Evolutionary conservation across 1,140 invertebrate genomes (phyloP), one percentile per base, ranked within the genome.

Genomic region (Drosophila aff.): DNA sequence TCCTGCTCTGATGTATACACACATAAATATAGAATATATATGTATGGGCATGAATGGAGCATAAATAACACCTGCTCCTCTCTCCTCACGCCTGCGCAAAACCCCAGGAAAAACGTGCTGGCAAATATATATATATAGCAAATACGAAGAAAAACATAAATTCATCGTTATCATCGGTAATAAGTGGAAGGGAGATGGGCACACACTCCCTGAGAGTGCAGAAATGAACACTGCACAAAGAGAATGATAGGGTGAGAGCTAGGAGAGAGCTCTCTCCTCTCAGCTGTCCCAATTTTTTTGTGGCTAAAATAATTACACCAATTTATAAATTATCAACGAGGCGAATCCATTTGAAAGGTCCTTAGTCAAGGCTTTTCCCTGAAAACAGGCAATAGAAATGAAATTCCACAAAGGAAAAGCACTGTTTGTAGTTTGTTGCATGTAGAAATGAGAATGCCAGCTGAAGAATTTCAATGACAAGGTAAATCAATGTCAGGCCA

Each of bases 311-410:
- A 87, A 87, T 87, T 89, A 87, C 76, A 66, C 52, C 76, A 67
- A 83, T 83, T 89, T 89, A 87, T 87, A 89, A 87, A 89, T 87
- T 80, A 84, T 87, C 81, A 73, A 81, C 72, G 66, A 84, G 67
- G 74, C 81, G 53, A 67, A 87, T 58, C 69, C 80, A 68, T 79
- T 87, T 82, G 59, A 76, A 82, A 80, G 76, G 83, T 68, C 76
- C 82, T 86, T 86, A 33, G 67, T 77, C 82, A 81, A 86, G 82
- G 82, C 43, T 75, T 33, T 33, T 13, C 36, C 49, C 16, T 13
- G 28, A 23, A 43, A 64, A 55, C 36, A 57, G 59, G 28, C 63
- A 66, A 63, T 66, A 62, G 40, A 23, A 66, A 23, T 26, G 40
- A 36, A 66, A 44, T 66, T 28, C 55, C 26, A 60, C 52, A 71